Base-by-base conservation (phyloP, 1,140 invertebrate species). In the Ooceraea biroi region DNA sequence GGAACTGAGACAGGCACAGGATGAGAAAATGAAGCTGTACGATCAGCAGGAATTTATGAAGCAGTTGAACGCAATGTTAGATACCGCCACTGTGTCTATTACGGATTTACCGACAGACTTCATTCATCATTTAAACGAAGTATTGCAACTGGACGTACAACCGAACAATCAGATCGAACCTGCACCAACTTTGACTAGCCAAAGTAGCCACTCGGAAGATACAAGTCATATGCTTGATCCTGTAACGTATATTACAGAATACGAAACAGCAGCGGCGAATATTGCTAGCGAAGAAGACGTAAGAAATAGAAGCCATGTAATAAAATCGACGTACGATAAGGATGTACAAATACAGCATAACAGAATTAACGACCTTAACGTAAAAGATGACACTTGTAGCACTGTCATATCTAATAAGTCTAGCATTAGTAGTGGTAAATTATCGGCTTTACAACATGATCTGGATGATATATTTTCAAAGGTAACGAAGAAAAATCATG, bases 11-110 rank as follows among this genome's bases (percentile, higher is more conserved):
- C 93, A 92, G 0, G 90, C 72, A 0, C 91, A 94, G 30, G 92
- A 94, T 5, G 94, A 94, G 10, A 93, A 92, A 52, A 89, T 92
- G n/a, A 92, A 91, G 12, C 87, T 90, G 14, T 91, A 92, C 7
- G 91, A 94, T 30, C 88, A 90, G 46, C 93, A 94, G 65, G 92
- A 94, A 58, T 94, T 94, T 55, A 92, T 94, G 89, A 91, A 91
- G n/a, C 94, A 94, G 27, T 82, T 94, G 17, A 94, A 91, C 27
- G 91, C 92, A 1, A 94, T 94, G 91, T 63, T 94, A 0, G 93
- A 95, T 82, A 91, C 93, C 7, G 92, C 92, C 5, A 84, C 85
- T 0, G 92, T 94, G 0, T 93, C 93, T 27, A 89, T 95, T 0
- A 89, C 89, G 0, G 93, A 94, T 87, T 74, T 95, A 22, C 94